Conservation (phyloP, 2,113 vertebrate species). For the Sprattus sprattus region DNA sequence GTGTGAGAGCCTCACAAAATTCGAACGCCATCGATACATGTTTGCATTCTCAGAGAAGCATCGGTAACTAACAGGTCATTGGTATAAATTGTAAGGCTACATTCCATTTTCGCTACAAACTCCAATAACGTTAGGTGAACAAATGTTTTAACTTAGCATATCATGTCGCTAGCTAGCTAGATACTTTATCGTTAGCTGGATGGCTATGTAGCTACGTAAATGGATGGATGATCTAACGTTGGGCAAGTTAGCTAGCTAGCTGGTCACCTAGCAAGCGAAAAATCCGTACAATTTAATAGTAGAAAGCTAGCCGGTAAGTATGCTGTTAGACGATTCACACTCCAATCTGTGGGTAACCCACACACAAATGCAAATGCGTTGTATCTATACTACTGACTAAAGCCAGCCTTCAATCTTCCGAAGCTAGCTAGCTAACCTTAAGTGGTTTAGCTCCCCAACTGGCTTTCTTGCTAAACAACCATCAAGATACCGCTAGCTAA, state of each 20-base stretch:
- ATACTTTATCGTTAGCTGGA: not conserved
- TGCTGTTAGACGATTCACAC: not conserved
- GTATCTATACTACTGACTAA: not conserved
- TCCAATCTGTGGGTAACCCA: not conserved
- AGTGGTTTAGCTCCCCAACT: constrained; percentile 5
- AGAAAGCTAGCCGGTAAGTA: not conserved
- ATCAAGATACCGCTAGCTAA: not conserved
- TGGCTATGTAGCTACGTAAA: not conserved
- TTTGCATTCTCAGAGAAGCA: not conserved
- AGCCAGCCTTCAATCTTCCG: not conserved
- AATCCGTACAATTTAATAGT: not conserved
- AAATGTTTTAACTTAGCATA: not conserved
- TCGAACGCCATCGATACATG: not conserved
- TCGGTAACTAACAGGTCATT: not conserved
- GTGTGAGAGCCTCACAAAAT: not conserved
- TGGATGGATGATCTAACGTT: not conserved
- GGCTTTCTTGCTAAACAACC: not conserved
- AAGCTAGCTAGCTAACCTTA: constrained; percentile 4
- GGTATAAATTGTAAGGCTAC: not conserved
- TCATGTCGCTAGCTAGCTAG: not conserved
- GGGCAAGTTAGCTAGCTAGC: not conserved
- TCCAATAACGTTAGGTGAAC: not conserved
- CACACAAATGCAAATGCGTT: not conserved
- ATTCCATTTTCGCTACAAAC: not conserved
- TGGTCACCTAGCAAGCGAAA: not conserved